phyloP scores from a whole-genome alignment of 2,888 invertebrate genomes.

The Drosophila imparisetae region DNA sequence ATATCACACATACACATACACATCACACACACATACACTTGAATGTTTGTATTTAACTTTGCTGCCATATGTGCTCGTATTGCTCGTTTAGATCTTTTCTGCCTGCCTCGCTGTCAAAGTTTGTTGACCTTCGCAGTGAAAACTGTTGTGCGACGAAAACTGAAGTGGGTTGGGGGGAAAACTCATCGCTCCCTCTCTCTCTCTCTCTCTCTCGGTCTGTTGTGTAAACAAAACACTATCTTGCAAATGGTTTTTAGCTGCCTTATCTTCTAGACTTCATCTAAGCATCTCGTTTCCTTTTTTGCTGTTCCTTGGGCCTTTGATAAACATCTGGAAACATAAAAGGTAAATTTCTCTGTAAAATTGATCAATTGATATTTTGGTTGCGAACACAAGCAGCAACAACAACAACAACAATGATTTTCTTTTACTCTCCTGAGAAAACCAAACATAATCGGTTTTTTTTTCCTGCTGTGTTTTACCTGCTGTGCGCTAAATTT shows the following conservation, averaged over 20 bases:
- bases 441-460: conserved; percentile 22
- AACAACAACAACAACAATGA: background rate
- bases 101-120: conserved; percentile 42
- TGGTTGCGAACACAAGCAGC: conserved; percentile 1
- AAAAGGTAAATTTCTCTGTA: conserved; percentile 25
- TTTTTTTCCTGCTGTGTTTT: conserved; percentile 28
- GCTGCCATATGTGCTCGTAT: conserved; percentile 43
- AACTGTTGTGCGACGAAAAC: conserved; percentile 9
- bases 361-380: conserved; percentile 51
- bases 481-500: conserved; percentile 61
- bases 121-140: conserved; percentile 69
- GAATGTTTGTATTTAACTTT: conserved; percentile 4
- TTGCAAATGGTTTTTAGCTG: conserved; percentile 29
- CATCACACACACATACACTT: background rate
- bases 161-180: conserved; percentile 4
- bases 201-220: conserved; percentile 18
- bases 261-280: conserved; percentile 18
- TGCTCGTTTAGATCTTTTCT: conserved; percentile 18
- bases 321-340: conserved; percentile 25
- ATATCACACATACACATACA: conserved; percentile 1
- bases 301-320: background rate
- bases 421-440: conserved; percentile 3
- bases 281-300: conserved; percentile 8
- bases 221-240: conserved; percentile 57
- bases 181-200: conserved; percentile 1